These are phyloP conservation scores for Lagocephalus sceleratus DNA, from an alignment of 2,797 vertebrate genomes.

Conservation along the genomic window DNA sequence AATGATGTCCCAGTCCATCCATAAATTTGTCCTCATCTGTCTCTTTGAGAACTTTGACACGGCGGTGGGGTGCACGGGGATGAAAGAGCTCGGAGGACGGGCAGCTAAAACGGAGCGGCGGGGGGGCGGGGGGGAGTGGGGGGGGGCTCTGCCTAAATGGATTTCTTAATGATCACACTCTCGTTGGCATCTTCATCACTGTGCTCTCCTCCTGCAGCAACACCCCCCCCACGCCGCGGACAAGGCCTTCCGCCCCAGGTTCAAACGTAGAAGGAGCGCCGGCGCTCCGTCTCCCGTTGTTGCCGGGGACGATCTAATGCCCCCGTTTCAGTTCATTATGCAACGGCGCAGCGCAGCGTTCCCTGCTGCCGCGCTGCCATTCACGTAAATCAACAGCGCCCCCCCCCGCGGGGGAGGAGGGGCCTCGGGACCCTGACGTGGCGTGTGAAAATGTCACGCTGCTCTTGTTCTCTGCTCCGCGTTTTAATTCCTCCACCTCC, in stretches of 20 bases:
- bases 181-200: conserved; percentile 41
- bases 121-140: conserved; percentile 42
- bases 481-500: conserved; percentile 11
- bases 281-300: conserved; percentile 14
- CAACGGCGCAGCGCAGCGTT: conserved; percentile 56
- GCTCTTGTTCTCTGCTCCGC: conserved; percentile 28
- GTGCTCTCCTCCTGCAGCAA: conserved; percentile 2
- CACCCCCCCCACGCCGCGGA: conserved; percentile 8
- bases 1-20: conserved; percentile 70
- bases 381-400: conserved; percentile 30
- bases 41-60: conserved; percentile 64
- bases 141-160: conserved; percentile 42
- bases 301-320: conserved; percentile 36
- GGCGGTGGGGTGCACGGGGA: conserved; percentile 46
- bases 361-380: conserved; percentile 45
- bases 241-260: not conserved
- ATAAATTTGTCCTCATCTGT: conserved; percentile 68
- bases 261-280: conserved; percentile 8
- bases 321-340: conserved; percentile 55
- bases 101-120: conserved; percentile 35
- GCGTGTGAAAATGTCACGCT: conserved; percentile 68
- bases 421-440: conserved; percentile 55
- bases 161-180: conserved; percentile 52
- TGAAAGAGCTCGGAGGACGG: conserved; percentile 51
- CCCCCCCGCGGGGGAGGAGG: conserved; percentile 35